Evolutionary conservation across 2,113 vertebrate genomes (phyloP).

Genomic region (Choloepus hoffmanni): DNA sequence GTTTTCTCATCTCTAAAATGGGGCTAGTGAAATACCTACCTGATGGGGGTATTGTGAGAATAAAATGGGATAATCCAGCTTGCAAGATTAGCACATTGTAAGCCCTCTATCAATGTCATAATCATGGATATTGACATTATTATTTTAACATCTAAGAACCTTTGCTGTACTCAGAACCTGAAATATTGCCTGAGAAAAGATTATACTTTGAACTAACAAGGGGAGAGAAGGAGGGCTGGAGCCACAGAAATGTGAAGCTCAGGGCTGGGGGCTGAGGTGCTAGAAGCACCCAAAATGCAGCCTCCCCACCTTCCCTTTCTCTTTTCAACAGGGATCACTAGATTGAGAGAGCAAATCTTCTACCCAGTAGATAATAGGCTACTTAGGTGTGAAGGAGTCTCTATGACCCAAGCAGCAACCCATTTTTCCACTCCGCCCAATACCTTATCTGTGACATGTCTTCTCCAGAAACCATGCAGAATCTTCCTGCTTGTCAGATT

Average conservation of each 20-base stretch:
- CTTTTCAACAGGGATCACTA: accelerated
- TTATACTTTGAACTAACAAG: background rate
- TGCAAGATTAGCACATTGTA: background rate
- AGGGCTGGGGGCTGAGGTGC: background rate
- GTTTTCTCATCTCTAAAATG: background rate
- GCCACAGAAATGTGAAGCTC: background rate
- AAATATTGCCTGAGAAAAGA: background rate
- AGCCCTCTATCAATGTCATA: background rate
- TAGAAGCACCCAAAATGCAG: background rate
- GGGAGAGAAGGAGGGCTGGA: background rate
- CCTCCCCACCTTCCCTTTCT: background rate
- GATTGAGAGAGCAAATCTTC: background rate
- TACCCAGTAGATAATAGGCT: background rate
- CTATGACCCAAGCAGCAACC: background rate
- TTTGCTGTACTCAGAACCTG: background rate
- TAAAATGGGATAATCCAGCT: background rate
- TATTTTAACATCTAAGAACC: background rate
- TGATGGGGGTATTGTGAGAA: background rate
- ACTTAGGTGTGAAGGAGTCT: background rate
- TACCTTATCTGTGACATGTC: background rate
- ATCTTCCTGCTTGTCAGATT: background rate
- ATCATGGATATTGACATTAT: background rate
- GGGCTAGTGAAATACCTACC: background rate
- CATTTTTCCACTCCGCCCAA: background rate
- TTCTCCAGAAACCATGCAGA: background rate